Evolutionary conservation across 2,113 vertebrate genomes (phyloP).

Genomic region (Anseranas semipalmata): DNA sequence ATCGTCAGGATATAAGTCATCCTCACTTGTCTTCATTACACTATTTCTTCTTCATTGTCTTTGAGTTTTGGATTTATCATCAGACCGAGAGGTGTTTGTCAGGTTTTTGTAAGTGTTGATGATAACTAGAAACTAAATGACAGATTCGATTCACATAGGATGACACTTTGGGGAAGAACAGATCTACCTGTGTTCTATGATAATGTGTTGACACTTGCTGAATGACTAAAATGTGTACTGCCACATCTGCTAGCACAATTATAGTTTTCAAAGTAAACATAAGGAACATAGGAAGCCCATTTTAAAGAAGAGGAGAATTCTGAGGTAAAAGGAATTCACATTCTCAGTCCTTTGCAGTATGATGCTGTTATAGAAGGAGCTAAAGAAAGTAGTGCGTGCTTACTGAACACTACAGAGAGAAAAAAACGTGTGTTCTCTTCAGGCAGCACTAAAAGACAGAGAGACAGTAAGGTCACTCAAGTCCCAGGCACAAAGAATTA

Average conservation of each 20-base stretch:
- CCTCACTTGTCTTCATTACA: not conserved
- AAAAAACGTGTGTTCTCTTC: not conserved
- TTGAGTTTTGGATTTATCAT: not conserved
- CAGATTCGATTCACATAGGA: not conserved
- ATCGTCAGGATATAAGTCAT: not conserved
- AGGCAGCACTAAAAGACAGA: not conserved
- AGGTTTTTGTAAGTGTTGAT: not conserved
- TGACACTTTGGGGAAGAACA: accelerated
- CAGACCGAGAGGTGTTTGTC: not conserved
- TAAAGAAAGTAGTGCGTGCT: not conserved
- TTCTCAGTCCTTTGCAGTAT: not conserved
- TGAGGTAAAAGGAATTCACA: not conserved
- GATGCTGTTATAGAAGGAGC: not conserved
- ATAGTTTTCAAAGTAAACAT: not conserved
- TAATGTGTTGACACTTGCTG: not conserved
- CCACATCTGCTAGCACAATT: accelerated
- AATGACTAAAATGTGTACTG: not conserved
- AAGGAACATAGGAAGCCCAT: not conserved
- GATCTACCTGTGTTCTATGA: not conserved
- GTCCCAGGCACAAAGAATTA: not conserved
- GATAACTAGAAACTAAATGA: not conserved
- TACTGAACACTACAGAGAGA: not conserved
- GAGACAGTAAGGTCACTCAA: not conserved
- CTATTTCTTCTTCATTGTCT: not conserved
- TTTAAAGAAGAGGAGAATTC: not conserved